Evolutionary conservation across 2,797 vertebrate species (phyloP).

Genomic region (Sarcophilus harrisii): DNA sequence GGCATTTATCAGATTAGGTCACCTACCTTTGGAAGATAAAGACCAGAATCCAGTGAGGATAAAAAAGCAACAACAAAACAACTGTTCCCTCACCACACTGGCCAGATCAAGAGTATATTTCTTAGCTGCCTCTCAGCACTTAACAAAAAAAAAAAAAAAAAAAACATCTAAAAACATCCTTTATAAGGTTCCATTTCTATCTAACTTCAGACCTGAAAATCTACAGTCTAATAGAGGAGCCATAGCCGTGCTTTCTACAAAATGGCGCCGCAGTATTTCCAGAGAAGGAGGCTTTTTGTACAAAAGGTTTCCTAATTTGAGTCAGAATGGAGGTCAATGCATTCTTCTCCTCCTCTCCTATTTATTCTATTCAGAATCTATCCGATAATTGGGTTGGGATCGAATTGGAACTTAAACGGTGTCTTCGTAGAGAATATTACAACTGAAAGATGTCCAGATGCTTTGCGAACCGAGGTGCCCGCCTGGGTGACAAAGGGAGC

Average conservation of each 20-base stretch:
- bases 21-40: neutral
- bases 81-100: neutral
- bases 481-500: neutral
- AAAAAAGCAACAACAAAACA: neutral
- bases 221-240: neutral
- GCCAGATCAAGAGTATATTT: neutral
- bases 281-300: neutral
- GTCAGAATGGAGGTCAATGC: neutral
- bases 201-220: neutral
- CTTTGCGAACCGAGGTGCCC: neutral
- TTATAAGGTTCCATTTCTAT: neutral
- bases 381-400: slow-evolving; percentile 27
- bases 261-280: neutral
- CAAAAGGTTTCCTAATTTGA: neutral
- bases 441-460: neutral
- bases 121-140: neutral
- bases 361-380: slow-evolving; percentile 7
- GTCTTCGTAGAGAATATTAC: neutral
- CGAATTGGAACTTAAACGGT: neutral
- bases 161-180: slow-evolving; percentile 8
- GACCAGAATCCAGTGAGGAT: neutral
- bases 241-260: slow-evolving; percentile 4
- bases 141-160: neutral
- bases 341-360: slow-evolving; percentile 18
- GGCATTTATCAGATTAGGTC: neutral